Conservation (phyloP, 2,797 vertebrate genomes). For the Setipinna tenuifilis region DNA sequence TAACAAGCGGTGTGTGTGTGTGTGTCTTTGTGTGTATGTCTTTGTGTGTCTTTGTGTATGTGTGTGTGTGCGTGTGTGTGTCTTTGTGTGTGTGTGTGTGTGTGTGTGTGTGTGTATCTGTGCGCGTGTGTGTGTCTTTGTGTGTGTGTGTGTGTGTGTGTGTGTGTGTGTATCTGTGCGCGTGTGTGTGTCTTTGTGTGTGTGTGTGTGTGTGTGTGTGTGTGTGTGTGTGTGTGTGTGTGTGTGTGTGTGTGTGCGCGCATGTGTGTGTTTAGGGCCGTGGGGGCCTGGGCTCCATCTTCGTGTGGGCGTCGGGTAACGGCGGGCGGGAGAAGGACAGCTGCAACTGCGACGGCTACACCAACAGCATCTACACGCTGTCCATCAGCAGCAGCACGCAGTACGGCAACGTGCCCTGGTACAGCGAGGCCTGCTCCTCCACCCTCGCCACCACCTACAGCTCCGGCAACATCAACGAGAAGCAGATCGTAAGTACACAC, state of each 20-base stretch:
- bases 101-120: too few relatives aligned
- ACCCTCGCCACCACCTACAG: slow-evolving; percentile 90
- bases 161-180: slow-evolving; percentile 25
- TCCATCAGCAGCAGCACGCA: slow-evolving; percentile 91
- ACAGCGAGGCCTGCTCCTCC: slow-evolving; percentile 91
- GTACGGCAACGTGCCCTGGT: slow-evolving; percentile 87
- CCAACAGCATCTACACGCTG: slow-evolving; percentile 91
- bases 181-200: background rate
- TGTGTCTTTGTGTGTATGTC: background rate
- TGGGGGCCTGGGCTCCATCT: slow-evolving; percentile 81
- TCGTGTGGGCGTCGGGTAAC: slow-evolving; percentile 87
- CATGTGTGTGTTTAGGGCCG: slow-evolving; percentile 76
- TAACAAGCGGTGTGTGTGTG: background rate
- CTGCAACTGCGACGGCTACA: slow-evolving; percentile 92
- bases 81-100: background rate
- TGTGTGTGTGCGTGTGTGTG: background rate
- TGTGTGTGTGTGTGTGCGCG: background rate
- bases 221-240: background rate
- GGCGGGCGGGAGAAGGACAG: slow-evolving; percentile 88
- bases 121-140: slow-evolving; percentile 19
- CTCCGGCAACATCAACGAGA: slow-evolving; percentile 87
- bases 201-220: slow-evolving; percentile 24
- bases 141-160: background rate
- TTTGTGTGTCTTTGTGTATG: background rate
- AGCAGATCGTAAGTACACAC: slow-evolving; percentile 85